Percentiles rank a stretch among this genome's conserved stretches.
phyloP scores from a whole-genome alignment of 2,888 invertebrate genomes.

The Sphaerolaimus hirsutus region DNA sequence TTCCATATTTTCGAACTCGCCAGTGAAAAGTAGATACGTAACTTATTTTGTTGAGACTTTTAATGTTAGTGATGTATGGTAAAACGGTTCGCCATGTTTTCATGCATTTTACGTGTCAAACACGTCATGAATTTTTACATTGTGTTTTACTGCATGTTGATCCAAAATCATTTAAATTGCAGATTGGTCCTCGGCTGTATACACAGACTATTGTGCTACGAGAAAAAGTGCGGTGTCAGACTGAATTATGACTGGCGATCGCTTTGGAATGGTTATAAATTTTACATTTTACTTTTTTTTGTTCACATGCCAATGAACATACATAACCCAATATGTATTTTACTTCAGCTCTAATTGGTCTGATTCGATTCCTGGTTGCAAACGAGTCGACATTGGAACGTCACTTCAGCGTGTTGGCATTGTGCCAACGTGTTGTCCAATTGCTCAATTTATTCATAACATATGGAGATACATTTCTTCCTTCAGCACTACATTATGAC shows the following conservation, averaged over 20 bases:
- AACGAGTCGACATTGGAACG: slow-evolving; percentile 64
- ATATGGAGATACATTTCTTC: slow-evolving; percentile 81
- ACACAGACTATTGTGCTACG: slow-evolving; percentile 64
- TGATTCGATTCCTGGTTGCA: slow-evolving; percentile 63
- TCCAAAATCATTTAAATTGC: slow-evolving; percentile 6
- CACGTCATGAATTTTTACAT: too few relatives aligned
- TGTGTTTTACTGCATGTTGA: too few relatives aligned
- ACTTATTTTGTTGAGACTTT: too few relatives aligned
- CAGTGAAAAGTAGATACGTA: too few relatives aligned
- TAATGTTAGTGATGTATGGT: too few relatives aligned
- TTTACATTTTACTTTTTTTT: background rate
- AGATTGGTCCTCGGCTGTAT: slow-evolving; percentile 41
- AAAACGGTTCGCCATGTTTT: too few relatives aligned
- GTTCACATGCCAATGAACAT: background rate
- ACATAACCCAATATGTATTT: too few relatives aligned
- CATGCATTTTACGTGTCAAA: too few relatives aligned
- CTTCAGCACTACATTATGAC: slow-evolving; percentile 78
- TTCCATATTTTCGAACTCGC: too few relatives aligned
- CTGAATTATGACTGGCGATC: slow-evolving; percentile 71
- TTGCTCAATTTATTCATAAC: slow-evolving; percentile 89
- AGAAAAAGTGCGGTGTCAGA: slow-evolving; percentile 67
- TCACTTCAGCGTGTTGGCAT: slow-evolving; percentile 69
- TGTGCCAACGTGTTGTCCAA: slow-evolving; percentile 66
- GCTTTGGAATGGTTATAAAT: slow-evolving; percentile 47
- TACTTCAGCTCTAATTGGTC: slow-evolving; percentile 48